Conservation (phyloP, 2,888 invertebrate species). For the Allacma fusca region DNA sequence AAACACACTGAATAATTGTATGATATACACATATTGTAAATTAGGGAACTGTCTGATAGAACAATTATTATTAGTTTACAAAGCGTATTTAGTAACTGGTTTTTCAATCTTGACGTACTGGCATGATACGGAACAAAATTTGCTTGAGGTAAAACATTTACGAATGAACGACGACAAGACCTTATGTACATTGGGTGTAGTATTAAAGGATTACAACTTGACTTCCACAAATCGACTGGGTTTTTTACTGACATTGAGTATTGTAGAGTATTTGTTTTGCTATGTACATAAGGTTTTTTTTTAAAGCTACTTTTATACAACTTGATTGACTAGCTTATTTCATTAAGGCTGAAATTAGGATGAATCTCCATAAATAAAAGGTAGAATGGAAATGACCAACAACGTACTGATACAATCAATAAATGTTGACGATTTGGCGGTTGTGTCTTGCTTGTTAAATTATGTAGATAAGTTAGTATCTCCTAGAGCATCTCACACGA, state of each 20-base stretch:
- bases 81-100: too few relatives aligned
- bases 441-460: slow-evolving; percentile 6
- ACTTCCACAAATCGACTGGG: not conserved
- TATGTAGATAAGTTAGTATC: not conserved
- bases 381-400: not conserved
- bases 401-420: not conserved
- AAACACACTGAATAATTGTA: too few relatives aligned
- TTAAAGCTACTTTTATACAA: slow-evolving; percentile 1
- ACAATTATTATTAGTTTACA: too few relatives aligned
- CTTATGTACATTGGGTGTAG: not conserved
- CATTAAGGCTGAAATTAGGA: not conserved
- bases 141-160: too few relatives aligned
- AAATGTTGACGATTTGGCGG: not conserved
- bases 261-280: not conserved
- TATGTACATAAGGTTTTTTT: not conserved
- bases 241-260: not conserved
- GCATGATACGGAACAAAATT: not conserved
- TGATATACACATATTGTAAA: too few relatives aligned
- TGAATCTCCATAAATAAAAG: not conserved
- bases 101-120: too few relatives aligned
- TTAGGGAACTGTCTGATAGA: too few relatives aligned
- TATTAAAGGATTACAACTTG: not conserved
- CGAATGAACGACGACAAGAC: not conserved
- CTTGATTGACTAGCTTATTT: slow-evolving; percentile 7
- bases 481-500: not conserved